Evolutionary conservation across 2,888 invertebrate genomes (phyloP).

Genomic region (Hypselothyrea guttata): DNA sequence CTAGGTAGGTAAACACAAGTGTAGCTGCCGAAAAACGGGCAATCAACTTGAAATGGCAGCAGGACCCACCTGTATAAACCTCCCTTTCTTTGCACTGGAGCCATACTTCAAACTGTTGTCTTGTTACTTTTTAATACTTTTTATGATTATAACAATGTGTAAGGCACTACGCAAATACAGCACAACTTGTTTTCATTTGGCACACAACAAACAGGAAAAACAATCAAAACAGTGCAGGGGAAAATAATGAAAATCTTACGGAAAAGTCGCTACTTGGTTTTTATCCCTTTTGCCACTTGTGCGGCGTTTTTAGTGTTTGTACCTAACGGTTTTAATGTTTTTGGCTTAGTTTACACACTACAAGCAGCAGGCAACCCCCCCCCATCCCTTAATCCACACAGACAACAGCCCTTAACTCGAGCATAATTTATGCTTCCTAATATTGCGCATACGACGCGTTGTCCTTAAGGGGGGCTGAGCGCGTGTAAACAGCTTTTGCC

Average conservation of each 20-base stretch:
- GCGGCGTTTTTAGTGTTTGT: slow-evolving; percentile 25
- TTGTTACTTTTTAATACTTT: slow-evolving; percentile 71
- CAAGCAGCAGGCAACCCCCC: slow-evolving; percentile 35
- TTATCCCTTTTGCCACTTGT: slow-evolving; percentile 56
- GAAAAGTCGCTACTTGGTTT: slow-evolving; percentile 13
- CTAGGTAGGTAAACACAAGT: slow-evolving; percentile 70
- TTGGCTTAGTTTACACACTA: slow-evolving; percentile 59
- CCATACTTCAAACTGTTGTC: slow-evolving; percentile 18
- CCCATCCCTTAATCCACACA: slow-evolving; percentile 1
- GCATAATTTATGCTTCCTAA: slow-evolving; percentile 46
- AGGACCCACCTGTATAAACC: slow-evolving; percentile 49
- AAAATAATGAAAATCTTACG: slow-evolving; percentile 59
- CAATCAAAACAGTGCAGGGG: slow-evolving; percentile 22
- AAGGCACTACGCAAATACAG: slow-evolving; percentile 65
- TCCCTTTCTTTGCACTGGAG: not conserved
- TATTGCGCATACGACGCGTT: slow-evolving; percentile 65
- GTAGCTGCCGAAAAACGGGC: slow-evolving; percentile 69
- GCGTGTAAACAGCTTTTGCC: slow-evolving; percentile 37
- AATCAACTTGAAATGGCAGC: slow-evolving; percentile 70
- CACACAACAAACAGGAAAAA: slow-evolving; percentile 20
- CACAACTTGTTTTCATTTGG: slow-evolving; percentile 58
- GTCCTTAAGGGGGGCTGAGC: slow-evolving; percentile 19
- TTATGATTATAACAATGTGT: slow-evolving; percentile 74
- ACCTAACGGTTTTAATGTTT: slow-evolving; percentile 47
- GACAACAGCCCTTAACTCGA: slow-evolving; percentile 38